Evolutionary conservation across 1,140 invertebrate genomes (phyloP), one percentile per base, ranked within the genome.

Genomic region (Drosophila obscura): DNA sequence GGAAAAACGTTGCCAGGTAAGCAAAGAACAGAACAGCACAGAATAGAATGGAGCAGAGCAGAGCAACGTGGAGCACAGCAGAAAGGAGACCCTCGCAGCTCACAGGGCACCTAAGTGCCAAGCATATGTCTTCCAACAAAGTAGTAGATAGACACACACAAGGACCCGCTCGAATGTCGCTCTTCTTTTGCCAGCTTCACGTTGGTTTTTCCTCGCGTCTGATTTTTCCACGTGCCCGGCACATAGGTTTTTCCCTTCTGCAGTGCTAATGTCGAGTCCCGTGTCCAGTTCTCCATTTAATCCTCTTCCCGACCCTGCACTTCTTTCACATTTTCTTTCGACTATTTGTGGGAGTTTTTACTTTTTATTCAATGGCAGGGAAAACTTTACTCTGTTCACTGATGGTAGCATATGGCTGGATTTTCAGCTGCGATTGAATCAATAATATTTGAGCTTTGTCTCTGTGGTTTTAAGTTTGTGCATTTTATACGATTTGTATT

Each of bases 91-190:
- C 24, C 4, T 26, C 5, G 41, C 48, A n/a, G 60, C 72, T 75
- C 60, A 61, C 58, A 78, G 68, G 67, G 61, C 71, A 75, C 59
- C 80, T 83, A 79, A 83, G 80, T 83, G 80, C 75, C 75, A 57
- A 79, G 80, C 80, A 83, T 83, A 83, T 83, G 80, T 83, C 80
- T 83, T 83, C 22, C 56, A 72, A 80, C 60, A 79, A 63, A 73
- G 52, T 35, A 73, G 52, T 35, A 45, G 45, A 77, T 73, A 67
- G 60, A 73, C 53, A 63, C 28, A 56, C 46, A 73, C n/a, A 39
- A 60, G 2, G 28, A 19, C 26, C 28, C 43, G 5, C 26, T 22
- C 57, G 64, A 57, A 43, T 69, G 66, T 69, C 64, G 52, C 66
- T 63, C 64, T 63, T 43, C 60, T 63, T 45, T 63, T 58, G 28